Base-by-base conservation (phyloP, 2,888 invertebrate species). In the Entomobrya multifasciata region DNA sequence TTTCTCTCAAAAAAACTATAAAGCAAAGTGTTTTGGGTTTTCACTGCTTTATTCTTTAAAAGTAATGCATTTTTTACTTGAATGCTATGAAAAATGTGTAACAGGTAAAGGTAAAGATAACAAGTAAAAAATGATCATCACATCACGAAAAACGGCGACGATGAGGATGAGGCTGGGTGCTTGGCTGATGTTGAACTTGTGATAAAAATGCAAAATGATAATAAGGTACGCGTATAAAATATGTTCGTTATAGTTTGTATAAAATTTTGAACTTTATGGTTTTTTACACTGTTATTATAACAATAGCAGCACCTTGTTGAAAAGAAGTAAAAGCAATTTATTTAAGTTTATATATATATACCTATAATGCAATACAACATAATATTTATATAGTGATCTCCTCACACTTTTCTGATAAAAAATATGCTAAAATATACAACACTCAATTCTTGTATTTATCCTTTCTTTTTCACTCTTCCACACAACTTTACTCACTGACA, bases 351-450 rank as follows among this genome's bases (percentile, higher is more conserved):
- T 25, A 4, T 27, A 22, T 15, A 15, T 60, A 27, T 60, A 27
- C 25, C n/a, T n/a, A n/a, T 55, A 55, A 10, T 11, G 25, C 6
- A 25, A 60, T 25, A 36, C 44, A 60, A 15, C 36, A 13, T 52
- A 55, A 30, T 27, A 22, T 11, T 41, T 25, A 25, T 47, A 77
- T 41, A 22, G 11, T 47, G 22, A 41, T 41, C 47, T 67, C 67
- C 47, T 67, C 67, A 17, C 67, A 44, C 67, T 47, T 44, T 47
- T 67, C 67, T 44, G 67, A 67, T 65, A 41, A 65, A 65, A 65
- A 36, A 65, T n/a, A 65, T n/a, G 17, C 17, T 25, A 57, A 57
- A 57, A 22, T 57, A 57, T 22, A 36, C 36, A 36, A 36, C 36
- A 36, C 36, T 36, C 36, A 36, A 36, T 36, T 36, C 36, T 36